Conservation (phyloP, 1,140 invertebrate species). For the Drosophila ficusphila region DNA sequence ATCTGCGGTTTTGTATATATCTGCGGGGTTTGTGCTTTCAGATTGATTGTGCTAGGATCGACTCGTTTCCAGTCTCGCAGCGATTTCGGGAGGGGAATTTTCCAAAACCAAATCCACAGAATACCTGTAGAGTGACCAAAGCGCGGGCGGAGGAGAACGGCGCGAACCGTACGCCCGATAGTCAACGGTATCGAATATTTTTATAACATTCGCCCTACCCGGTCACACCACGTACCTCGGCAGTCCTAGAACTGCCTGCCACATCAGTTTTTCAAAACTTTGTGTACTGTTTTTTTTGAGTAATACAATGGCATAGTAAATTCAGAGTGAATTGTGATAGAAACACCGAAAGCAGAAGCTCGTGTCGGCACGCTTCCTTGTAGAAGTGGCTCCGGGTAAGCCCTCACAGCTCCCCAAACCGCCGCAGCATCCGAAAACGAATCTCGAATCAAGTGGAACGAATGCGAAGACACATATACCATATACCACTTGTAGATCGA, state of each 20-base stretch:
- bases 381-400: neutral
- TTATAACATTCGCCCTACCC: too few relatives aligned
- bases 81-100: conserved; percentile 51
- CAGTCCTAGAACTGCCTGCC: conserved; percentile 24
- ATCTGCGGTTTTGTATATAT: conserved; percentile 18
- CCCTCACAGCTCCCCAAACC: neutral
- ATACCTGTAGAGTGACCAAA: conserved; percentile 14
- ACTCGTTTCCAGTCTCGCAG: conserved; percentile 32
- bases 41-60: conserved; percentile 15
- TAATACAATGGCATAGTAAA: conserved; percentile 27
- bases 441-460: conserved; percentile 1
- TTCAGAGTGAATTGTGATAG: conserved; percentile 24
- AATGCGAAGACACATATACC: conserved; percentile 12
- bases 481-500: conserved; percentile 1
- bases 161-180: neutral
- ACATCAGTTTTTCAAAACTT: conserved; percentile 30
- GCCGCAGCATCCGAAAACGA: conserved; percentile 11
- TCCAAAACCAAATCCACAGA: conserved; percentile 45
- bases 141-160: neutral
- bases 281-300: conserved; percentile 5
- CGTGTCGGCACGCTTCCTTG: conserved; percentile 1
- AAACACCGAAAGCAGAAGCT: conserved; percentile 12
- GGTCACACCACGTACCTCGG: neutral
- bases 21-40: conserved; percentile 41
- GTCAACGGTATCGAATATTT: neutral